Evolutionary conservation across 2,888 invertebrate species (phyloP).

Genomic region (Rhyacophila evoluta): DNA sequence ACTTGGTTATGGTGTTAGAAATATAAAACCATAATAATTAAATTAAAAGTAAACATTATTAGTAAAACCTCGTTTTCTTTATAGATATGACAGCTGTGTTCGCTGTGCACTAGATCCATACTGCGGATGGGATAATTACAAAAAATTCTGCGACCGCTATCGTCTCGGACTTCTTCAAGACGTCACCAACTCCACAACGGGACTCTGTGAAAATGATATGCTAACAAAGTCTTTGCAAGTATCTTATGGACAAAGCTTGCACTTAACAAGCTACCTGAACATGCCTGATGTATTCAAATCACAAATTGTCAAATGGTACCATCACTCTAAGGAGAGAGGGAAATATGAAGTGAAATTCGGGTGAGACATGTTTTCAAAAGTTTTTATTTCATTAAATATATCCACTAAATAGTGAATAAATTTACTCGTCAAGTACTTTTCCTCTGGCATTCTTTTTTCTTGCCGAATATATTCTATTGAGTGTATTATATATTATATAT

Average conservation of each 20-base stretch:
- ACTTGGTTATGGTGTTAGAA: too few species aligned
- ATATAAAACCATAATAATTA: too few species aligned
- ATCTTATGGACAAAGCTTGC: slow-evolving; percentile 74
- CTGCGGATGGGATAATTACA: slow-evolving; percentile 78
- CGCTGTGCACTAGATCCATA: slow-evolving; percentile 76
- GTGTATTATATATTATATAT: too few species aligned
- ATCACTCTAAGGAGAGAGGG: slow-evolving; percentile 70
- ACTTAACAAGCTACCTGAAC: slow-evolving; percentile 70
- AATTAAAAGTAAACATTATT: too few species aligned
- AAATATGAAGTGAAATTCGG: slow-evolving; percentile 70
- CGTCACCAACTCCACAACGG: slow-evolving; percentile 72
- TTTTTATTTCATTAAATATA: slow-evolving; percentile 12
- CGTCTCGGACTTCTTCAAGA: slow-evolving; percentile 68
- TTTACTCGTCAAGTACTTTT: too few species aligned
- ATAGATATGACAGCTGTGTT: slow-evolving; percentile 72
- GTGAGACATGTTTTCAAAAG: slow-evolving; percentile 59
- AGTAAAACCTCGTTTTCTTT: slow-evolving; percentile 29
- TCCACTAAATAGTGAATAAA: too few species aligned
- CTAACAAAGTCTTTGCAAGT: slow-evolving; percentile 70
- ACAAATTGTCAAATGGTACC: slow-evolving; percentile 68
- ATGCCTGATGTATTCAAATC: slow-evolving; percentile 67
- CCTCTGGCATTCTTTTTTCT: too few species aligned
- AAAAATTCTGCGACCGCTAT: slow-evolving; percentile 68
- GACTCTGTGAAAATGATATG: slow-evolving; percentile 71
- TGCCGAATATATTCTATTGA: too few species aligned